Evolutionary conservation across 2,888 invertebrate genomes (phyloP).

Genomic region (Hipparchia semele): DNA sequence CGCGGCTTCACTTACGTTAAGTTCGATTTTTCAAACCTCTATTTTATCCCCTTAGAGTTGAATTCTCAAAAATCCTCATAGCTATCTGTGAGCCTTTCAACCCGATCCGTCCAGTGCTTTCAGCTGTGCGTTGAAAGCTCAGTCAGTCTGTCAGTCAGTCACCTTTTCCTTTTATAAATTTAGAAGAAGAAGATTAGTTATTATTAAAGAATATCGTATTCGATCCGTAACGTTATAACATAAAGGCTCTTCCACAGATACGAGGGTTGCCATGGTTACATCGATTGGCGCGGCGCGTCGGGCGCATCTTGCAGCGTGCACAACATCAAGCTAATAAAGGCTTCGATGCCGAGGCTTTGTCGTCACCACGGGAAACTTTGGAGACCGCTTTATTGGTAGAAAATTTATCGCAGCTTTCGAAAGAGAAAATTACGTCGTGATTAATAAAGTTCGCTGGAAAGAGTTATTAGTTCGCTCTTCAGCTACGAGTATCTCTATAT

Average conservation of each 20-base stretch:
- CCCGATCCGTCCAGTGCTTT: too few species aligned
- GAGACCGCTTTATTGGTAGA: conserved; percentile 29
- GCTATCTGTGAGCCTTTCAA: too few species aligned
- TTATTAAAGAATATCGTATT: background rate
- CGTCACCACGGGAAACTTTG: conserved; percentile 30
- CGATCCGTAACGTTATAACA: conserved; percentile 36
- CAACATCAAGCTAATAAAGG: conserved; percentile 61
- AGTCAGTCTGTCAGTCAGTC: too few species aligned
- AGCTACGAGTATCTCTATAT: background rate
- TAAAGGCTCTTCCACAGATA: conserved; percentile 46
- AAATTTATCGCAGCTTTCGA: conserved; percentile 18
- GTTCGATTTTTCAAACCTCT: too few species aligned
- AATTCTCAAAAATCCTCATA: too few species aligned
- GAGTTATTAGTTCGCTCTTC: conserved; percentile 11
- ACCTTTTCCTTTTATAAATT: too few species aligned
- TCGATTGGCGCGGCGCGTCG: conserved; percentile 64
- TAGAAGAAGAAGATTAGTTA: too few species aligned
- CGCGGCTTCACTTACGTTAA: too few species aligned
- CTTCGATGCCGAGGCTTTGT: conserved; percentile 21
- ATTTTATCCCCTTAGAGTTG: too few species aligned
- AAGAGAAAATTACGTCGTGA: conserved; percentile 21
- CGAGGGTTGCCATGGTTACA: conserved; percentile 70
- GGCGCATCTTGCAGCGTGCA: conserved; percentile 75
- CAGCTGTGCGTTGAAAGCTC: too few species aligned
- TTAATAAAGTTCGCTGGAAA: conserved; percentile 27